These are phyloP conservation scores for Ictalurus furcatus DNA, from an alignment of 2,113 vertebrate genomes.

Conservation along the genomic window DNA sequence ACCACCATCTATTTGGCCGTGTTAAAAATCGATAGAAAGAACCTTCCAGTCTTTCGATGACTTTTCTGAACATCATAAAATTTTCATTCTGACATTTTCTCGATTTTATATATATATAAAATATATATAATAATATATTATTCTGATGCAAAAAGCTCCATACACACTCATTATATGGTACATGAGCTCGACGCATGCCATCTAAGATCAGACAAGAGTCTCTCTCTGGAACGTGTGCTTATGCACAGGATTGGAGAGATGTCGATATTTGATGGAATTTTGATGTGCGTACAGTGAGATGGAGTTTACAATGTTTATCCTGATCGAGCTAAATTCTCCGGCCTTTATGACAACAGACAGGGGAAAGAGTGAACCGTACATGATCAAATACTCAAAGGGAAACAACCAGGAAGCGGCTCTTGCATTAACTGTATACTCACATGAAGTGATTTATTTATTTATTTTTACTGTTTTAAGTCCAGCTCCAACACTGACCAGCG, in stretches of 20 bases:
- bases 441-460: neutral
- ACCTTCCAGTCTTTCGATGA: neutral
- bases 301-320: constrained; percentile 30
- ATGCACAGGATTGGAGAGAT: constrained; percentile 2
- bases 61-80: neutral
- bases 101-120: neutral
- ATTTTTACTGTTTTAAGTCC: neutral
- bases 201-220: constrained; percentile 1
- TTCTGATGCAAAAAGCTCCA: neutral
- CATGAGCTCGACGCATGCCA: neutral
- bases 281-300: constrained; percentile 13
- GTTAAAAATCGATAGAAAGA: neutral
- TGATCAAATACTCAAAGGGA: constrained; percentile 18
- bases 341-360: constrained; percentile 26
- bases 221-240: constrained; percentile 1
- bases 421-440: neutral
- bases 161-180: neutral
- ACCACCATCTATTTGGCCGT: neutral
- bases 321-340: constrained; percentile 24
- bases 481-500: neutral
- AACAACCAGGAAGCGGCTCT: neutral
- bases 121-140: too few species aligned
- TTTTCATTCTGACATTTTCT: neutral
- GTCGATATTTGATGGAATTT: constrained; percentile 42
- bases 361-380: neutral